These are phyloP conservation scores for Phoeniculus purpureus DNA, from an alignment of 2,797 vertebrate species.

Conservation along the genomic window DNA sequence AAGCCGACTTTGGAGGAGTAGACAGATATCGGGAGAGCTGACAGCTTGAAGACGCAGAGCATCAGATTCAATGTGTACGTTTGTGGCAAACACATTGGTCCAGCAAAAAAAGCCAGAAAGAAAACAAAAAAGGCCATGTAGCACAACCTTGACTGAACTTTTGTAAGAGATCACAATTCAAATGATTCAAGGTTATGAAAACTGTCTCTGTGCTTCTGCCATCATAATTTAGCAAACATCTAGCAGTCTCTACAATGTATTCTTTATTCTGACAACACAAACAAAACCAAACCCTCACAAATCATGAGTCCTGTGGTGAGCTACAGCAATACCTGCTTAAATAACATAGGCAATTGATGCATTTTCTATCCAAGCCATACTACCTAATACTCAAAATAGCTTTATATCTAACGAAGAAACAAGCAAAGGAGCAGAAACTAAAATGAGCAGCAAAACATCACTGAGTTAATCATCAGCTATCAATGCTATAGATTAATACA, in stretches of 20 bases:
- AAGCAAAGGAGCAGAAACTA: slow-evolving; percentile 8
- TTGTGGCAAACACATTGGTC: background rate
- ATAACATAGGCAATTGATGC: background rate
- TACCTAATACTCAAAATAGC: background rate
- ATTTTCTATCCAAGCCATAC: background rate
- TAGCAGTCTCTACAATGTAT: background rate
- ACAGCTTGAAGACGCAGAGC: background rate
- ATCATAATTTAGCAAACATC: background rate
- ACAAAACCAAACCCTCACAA: background rate
- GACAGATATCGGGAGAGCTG: background rate
- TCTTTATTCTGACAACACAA: background rate
- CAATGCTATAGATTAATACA: background rate
- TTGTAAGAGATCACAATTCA: background rate
- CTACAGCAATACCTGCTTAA: background rate
- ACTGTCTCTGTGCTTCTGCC: background rate
- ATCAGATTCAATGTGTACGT: background rate
- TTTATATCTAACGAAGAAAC: slow-evolving; percentile 13
- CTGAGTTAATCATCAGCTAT: slow-evolving; percentile 1
- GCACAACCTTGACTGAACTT: background rate
- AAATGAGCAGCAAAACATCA: slow-evolving; percentile 8
- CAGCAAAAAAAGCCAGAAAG: background rate
- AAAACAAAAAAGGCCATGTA: background rate
- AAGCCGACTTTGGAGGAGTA: background rate
- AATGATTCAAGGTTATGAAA: background rate
- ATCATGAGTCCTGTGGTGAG: background rate